phyloP scores from a whole-genome alignment of 2,888 invertebrate species.

The Athalia circularis region DNA sequence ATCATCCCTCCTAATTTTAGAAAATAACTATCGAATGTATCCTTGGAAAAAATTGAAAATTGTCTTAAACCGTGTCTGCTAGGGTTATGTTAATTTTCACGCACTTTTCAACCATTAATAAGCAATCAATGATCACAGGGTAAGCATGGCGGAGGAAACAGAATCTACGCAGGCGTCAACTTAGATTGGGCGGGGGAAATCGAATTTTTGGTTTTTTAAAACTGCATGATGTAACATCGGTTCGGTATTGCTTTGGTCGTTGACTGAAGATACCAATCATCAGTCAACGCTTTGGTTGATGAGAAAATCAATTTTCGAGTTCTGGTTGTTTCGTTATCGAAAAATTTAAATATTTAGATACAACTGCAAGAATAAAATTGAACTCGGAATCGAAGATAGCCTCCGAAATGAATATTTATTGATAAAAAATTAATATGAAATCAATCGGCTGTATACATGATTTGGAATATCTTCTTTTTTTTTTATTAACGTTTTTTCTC shows the following conservation, averaged over 20 bases:
- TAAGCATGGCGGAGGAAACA: not conserved
- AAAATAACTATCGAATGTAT: not conserved
- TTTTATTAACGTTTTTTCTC: constrained; percentile 72
- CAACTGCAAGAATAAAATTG: not conserved
- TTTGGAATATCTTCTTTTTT: constrained; percentile 56
- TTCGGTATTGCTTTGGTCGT: not conserved
- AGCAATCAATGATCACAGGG: constrained; percentile 9
- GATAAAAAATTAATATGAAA: not conserved
- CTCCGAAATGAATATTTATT: not conserved
- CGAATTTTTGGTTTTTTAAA: not conserved
- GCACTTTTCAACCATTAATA: not conserved
- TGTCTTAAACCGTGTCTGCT: not conserved
- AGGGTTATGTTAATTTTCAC: not conserved
- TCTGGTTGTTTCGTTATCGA: not conserved
- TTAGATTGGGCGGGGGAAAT: not conserved
- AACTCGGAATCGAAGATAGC: not conserved
- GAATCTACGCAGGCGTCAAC: constrained; percentile 3
- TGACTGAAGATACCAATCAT: not conserved
- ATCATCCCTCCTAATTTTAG: not conserved
- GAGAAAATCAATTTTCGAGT: not conserved
- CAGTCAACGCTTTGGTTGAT: too few relatives aligned
- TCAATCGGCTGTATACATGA: not conserved
- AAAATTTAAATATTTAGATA: not conserved
- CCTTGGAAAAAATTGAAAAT: not conserved
- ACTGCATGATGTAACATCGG: constrained; percentile 7